These are phyloP conservation scores for Neelides sp. DNA, from an alignment of 1,140 invertebrate genomes.

Conservation along the genomic window DNA sequence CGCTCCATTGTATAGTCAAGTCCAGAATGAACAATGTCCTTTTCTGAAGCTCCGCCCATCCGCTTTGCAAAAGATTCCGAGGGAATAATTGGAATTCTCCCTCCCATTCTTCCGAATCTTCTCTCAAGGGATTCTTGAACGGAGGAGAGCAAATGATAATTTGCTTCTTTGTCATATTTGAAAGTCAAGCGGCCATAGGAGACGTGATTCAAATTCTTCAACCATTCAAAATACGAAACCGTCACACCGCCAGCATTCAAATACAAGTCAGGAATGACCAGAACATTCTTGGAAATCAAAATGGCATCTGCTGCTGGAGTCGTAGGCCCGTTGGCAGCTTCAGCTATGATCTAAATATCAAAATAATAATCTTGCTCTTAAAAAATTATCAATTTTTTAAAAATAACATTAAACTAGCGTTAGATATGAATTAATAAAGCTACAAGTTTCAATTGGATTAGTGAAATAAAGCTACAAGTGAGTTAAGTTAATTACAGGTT, in stretches of 20 bases:
- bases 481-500: neutral
- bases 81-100: slow-evolving; percentile 89
- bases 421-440: slow-evolving; percentile 12
- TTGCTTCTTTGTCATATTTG: slow-evolving; percentile 98
- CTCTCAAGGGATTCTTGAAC: slow-evolving; percentile 97
- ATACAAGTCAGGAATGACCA: slow-evolving; percentile 94
- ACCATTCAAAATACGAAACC: slow-evolving; percentile 99
- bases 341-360: slow-evolving; percentile 93
- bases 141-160: slow-evolving; percentile 91
- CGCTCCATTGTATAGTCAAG: slow-evolving; percentile 98
- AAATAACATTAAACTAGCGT: no score
- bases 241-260: slow-evolving; percentile 99
- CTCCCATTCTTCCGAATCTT: slow-evolving; percentile 84
- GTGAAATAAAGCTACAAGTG: no score
- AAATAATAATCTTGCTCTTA: no score
- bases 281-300: slow-evolving; percentile 81
- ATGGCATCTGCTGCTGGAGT: slow-evolving; percentile 95
- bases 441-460: slow-evolving; percentile 2
- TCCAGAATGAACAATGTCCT: slow-evolving; percentile 97
- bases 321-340: slow-evolving; percentile 97
- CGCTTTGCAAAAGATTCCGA: slow-evolving; percentile 88
- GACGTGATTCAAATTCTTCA: slow-evolving; percentile 99
- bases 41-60: slow-evolving; percentile 96
- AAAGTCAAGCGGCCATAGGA: slow-evolving; percentile 96
- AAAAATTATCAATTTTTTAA: no score